phyloP scores from a whole-genome alignment of 2,797 vertebrate species.

The Etheostoma perlongum region DNA sequence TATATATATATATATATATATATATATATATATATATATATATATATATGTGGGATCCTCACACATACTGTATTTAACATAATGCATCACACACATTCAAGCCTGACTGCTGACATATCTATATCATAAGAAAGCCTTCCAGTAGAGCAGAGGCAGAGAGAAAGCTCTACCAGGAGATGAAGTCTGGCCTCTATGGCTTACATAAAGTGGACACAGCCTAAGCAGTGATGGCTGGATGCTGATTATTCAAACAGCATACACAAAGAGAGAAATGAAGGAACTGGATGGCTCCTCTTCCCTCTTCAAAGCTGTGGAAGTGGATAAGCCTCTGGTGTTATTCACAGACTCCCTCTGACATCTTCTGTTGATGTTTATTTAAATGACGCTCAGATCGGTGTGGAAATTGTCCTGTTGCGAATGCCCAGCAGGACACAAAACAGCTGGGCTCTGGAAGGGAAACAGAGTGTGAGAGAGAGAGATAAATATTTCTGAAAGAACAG shows the following conservation, averaged over 20 bases:
- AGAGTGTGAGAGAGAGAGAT: constrained; percentile 34
- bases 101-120: background rate
- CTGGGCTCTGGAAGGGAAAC: constrained; percentile 65
- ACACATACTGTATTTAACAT: constrained; percentile 11
- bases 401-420: constrained; percentile 66
- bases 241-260: constrained; percentile 71
- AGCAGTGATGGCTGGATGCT: constrained; percentile 64
- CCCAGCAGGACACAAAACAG: constrained; percentile 74
- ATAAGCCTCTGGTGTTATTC: constrained; percentile 82
- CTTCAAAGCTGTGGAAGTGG: constrained; percentile 71
- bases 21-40: too few species aligned
- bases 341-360: constrained; percentile 73
- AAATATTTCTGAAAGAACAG: constrained; percentile 45
- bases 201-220: constrained; percentile 48
- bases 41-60: background rate
- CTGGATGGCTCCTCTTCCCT: constrained; percentile 64
- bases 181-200: constrained; percentile 51
- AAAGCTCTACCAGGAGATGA: constrained; percentile 42
- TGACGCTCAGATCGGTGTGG: constrained; percentile 70
- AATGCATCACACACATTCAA: background rate
- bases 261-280: constrained; percentile 57
- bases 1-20: too few species aligned
- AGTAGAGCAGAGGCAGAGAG: constrained; percentile 23
- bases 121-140: constrained; percentile 16
- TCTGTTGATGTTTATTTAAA: constrained; percentile 83